A percentile compares a stretch with the other conserved stretches of the same genome.
These are phyloP conservation scores for Cyprinella venusta DNA, from an alignment of 2,797 vertebrate genomes.

Conservation along the genomic window DNA sequence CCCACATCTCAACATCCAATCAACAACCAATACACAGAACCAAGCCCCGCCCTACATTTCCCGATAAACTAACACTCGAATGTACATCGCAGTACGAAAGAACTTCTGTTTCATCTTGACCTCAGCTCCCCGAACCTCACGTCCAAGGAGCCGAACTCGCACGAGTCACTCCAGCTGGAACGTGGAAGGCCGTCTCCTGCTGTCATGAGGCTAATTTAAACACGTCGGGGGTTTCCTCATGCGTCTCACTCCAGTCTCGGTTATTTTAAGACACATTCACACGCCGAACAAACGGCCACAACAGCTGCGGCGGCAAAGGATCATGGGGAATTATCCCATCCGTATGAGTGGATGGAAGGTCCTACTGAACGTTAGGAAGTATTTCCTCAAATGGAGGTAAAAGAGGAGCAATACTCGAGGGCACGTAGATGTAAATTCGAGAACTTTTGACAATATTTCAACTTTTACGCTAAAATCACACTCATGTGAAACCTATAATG, in stretches of 20 bases:
- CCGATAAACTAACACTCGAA: background rate
- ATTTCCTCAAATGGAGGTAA: too few species aligned
- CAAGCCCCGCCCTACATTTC: background rate
- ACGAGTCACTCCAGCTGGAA: background rate
- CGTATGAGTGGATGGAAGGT: background rate
- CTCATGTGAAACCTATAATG: too few species aligned
- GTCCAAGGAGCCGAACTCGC: background rate
- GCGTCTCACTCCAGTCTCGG: constrained; percentile 40
- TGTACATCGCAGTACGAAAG: background rate
- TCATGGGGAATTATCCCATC: background rate
- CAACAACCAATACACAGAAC: background rate
- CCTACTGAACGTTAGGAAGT: background rate
- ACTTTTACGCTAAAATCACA: too few species aligned
- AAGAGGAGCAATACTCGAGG: too few species aligned
- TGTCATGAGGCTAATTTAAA: constrained; percentile 31
- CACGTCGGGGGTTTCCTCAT: constrained; percentile 22
- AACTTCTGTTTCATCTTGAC: background rate
- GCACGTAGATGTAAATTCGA: too few species aligned
- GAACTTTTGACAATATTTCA: too few species aligned
- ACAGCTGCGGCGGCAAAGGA: constrained; percentile 20
- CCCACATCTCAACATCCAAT: constrained; percentile 5
- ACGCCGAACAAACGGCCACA: constrained; percentile 40
- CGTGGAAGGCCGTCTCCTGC: background rate
- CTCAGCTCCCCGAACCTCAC: background rate
- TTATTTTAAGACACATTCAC: constrained; percentile 42